Percentiles rank a stretch among this genome's conserved stretches.
Conservation (phyloP, 2,113 vertebrate genomes). For the Tylochromis polylepis region DNA sequence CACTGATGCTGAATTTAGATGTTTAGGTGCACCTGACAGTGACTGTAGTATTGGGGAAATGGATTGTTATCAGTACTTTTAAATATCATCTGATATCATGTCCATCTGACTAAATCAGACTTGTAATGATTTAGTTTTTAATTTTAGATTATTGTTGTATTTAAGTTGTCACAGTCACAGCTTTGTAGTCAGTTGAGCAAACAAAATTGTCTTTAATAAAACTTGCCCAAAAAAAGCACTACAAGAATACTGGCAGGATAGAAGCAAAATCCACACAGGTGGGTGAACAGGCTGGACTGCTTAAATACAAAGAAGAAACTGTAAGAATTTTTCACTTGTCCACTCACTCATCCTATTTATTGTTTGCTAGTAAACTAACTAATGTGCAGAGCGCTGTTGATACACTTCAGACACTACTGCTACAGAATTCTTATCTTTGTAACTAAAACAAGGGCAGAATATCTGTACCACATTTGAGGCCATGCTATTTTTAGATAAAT, state of each 20-base stretch:
- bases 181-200: not conserved
- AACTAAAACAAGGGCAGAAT: not conserved
- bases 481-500: not conserved
- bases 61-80: not conserved
- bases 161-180: not conserved
- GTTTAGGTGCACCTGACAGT: not conserved
- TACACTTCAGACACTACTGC: too few species aligned
- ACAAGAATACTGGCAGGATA: not conserved
- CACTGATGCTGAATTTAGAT: not conserved
- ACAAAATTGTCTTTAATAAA: not conserved
- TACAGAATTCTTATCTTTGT: not conserved
- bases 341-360: not conserved
- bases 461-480: not conserved
- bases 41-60: not conserved
- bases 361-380: not conserved
- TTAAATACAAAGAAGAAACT: not conserved
- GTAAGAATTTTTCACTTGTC: not conserved
- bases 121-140: too few species aligned
- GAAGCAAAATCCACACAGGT: not conserved
- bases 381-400: too few species aligned
- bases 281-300: not conserved
- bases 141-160: not conserved
- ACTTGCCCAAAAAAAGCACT: not conserved
- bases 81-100: not conserved
- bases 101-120: not conserved